phyloP scores from a whole-genome alignment of 2,888 invertebrate genomes.

The Caenorhabditis macrosperma region DNA sequence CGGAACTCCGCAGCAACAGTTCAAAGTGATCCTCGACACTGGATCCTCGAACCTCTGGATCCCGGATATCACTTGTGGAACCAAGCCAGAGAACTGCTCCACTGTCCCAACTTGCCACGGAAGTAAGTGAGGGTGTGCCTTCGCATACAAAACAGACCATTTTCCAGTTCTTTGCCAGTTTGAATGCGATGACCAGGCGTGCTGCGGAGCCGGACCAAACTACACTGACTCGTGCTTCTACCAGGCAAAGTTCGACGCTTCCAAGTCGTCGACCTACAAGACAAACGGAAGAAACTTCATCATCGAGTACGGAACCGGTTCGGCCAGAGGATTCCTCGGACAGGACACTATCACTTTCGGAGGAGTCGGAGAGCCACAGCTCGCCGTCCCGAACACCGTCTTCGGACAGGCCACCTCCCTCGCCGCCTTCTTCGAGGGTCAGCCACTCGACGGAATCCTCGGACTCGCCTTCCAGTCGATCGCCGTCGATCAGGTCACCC shows the following conservation, averaged over 20 bases:
- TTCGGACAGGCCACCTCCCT: conserved; percentile 82
- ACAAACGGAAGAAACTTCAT: conserved; percentile 66
- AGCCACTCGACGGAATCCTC: conserved; percentile 69
- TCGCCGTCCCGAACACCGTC: conserved; percentile 81
- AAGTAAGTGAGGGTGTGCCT: conserved; percentile 17
- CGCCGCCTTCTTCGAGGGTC: conserved; percentile 82
- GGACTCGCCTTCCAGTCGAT: conserved; percentile 70
- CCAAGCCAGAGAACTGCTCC: conserved; percentile 53
- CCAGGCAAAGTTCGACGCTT: conserved; percentile 67
- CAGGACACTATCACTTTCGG: conserved; percentile 67
- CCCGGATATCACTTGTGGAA: conserved; percentile 68
- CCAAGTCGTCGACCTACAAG: conserved; percentile 66
- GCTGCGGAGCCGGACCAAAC: conserved; percentile 65
- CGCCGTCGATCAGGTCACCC: conserved; percentile 69
- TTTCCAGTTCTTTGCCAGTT: conserved; percentile 58
- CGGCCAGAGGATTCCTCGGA: conserved; percentile 66
- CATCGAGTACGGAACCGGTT: conserved; percentile 69
- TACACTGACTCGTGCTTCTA: conserved; percentile 67
- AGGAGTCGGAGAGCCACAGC: conserved; percentile 62
- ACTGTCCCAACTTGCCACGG: conserved; percentile 53
- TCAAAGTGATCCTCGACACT: conserved; percentile 68
- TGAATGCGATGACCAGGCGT: conserved; percentile 65
- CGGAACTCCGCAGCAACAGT: conserved; percentile 78
- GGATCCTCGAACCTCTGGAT: conserved; percentile 72
- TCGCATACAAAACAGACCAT: not conserved